Base-by-base conservation (phyloP, 2,888 invertebrate species). In the Subacronicta megacephala region DNA sequence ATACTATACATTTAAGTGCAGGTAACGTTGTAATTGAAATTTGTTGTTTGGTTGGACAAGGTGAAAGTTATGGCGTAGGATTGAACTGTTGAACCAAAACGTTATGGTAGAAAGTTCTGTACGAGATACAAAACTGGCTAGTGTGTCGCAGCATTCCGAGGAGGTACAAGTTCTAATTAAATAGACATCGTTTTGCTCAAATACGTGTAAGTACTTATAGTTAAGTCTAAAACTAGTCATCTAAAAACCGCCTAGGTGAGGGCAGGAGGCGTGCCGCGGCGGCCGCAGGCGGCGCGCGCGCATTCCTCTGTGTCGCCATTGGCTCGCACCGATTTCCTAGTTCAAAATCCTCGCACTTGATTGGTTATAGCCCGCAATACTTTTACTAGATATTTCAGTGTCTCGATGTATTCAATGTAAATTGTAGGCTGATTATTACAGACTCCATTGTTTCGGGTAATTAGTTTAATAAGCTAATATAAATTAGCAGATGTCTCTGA, bases 201-300 rank as follows among this genome's bases (percentile, higher is more conserved):
- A 50, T 49, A 52, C 23, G 31, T 42, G 58, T 44, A n/a, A n/a
- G n/a, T n/a, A n/a, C n/a, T n/a, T n/a, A 38, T 47, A 55, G 52
- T 46, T 62, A 56, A 63, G 59, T 57, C 53, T 64, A 36, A 56
- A 60, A 42, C 74, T 77, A 77, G 68, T 44, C 46, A 40, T 29
- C 62, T 65, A 59, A 69, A 63, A 33, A 43, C 67, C 61, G 65
- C 59, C 70, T 71, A 58, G 67, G 55, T 51, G 61, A 68, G 50
- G 59, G 65, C 65, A 56, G 67, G 68, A 64, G 78, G 73, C 58
- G 72, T 75, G 59, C 67, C 78, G 73, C 72, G 75, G 64, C 70
- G 59, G 46, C 41, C 33, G 70, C 46, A 58, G 83, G 85, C 84
- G 82, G 87, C 85, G 88, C 85, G 69, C 49, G 84, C 87, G 84